Conservation (phyloP, 2,888 invertebrate genomes). For the Agonum fuliginosum region DNA sequence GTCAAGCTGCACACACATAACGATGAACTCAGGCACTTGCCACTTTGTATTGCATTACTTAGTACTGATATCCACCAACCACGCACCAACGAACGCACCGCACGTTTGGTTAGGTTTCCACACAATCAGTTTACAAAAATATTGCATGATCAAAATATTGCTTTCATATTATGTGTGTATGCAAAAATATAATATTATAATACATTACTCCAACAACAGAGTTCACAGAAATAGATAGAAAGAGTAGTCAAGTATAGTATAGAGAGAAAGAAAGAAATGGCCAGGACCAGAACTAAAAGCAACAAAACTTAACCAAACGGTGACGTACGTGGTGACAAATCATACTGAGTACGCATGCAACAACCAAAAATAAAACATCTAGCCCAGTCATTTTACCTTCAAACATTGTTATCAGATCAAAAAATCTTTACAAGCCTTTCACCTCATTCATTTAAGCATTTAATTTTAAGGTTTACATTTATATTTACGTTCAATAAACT, state of each 20-base stretch:
- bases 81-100: constrained; percentile 66
- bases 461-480: too few relatives aligned
- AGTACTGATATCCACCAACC: constrained; percentile 66
- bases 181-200: constrained; percentile 58
- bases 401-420: too few relatives aligned
- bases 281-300: constrained; percentile 56
- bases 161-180: constrained; percentile 49
- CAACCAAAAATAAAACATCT: constrained; percentile 62
- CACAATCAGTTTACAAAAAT: constrained; percentile 54
- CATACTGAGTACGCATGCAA: constrained; percentile 63
- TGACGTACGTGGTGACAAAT: constrained; percentile 70
- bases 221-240: constrained; percentile 36
- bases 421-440: too few relatives aligned
- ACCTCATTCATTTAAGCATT: too few relatives aligned
- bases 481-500: too few relatives aligned
- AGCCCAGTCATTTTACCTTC: too few relatives aligned
- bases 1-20: constrained; percentile 77
- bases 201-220: constrained; percentile 42
- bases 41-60: constrained; percentile 62
- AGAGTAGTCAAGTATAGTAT: constrained; percentile 10
- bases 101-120: constrained; percentile 71
- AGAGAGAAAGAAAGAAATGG: constrained; percentile 45
- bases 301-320: constrained; percentile 71
- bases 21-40: constrained; percentile 61
- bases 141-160: constrained; percentile 58